Evolutionary conservation across 35 echinoderm and acorn worm species (phyloP).

Genomic region (Hemicentrotus pulcherrimus): DNA sequence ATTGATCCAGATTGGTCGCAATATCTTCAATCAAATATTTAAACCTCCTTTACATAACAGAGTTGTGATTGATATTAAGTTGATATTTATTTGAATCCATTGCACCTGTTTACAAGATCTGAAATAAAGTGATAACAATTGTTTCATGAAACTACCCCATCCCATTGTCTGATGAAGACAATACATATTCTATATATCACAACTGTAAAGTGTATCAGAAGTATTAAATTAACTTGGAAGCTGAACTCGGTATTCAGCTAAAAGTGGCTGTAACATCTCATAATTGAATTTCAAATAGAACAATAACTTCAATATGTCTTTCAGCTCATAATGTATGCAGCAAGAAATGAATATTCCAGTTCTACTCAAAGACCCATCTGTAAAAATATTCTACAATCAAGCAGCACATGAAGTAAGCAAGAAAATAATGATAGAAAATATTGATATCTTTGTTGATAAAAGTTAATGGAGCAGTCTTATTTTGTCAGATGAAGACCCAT

Average conservation of each 20-base stretch:
- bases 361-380: not conserved
- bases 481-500: not conserved
- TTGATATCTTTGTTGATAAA: not conserved
- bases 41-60: no score
- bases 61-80: no score
- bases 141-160: no score
- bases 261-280: not conserved
- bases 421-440: not conserved
- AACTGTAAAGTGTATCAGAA: not conserved
- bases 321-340: not conserved
- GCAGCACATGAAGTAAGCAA: not conserved
- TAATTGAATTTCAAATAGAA: not conserved
- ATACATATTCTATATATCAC: no score
- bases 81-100: no score
- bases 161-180: no score
- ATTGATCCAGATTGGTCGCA: no score
- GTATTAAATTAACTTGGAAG: not conserved
- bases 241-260: not conserved
- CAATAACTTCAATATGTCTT: not conserved
- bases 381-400: not conserved
- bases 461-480: no score
- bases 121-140: no score
- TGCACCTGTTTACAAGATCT: no score
- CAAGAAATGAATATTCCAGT: slow-evolving; percentile 11
- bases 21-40: no score